Base-by-base conservation (phyloP, 1,140 invertebrate species). In the Bombus pyrosoma region DNA sequence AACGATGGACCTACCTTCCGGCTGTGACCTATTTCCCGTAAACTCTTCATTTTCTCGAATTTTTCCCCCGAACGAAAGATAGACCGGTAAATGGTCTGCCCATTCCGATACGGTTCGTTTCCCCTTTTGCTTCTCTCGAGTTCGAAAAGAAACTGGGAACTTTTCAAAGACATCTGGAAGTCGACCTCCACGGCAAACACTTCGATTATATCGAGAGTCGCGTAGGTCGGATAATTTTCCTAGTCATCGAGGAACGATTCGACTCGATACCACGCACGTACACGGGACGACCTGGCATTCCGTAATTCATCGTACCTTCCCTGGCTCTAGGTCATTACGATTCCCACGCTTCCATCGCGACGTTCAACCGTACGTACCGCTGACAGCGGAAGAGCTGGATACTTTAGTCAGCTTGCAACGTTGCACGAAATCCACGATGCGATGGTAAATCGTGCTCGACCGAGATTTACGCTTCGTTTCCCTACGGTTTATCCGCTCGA, bases 321-420 rank as follows among this genome's bases (percentile, higher is more conserved):
- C 41, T 32, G n/a, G 12, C 64, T 64, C 39, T 74, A 78, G 86
- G 84, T 91, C 90, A 80, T 88, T 71, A 37, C 76, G 86, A 90
- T 88, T 91, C 90, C 88, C 90, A 91, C 90, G 86, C 89, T 91
- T 88, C 41, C 86, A 81, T 88, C 90, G 68, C 81, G 43, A 79
- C 76, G 39, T 80, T 75, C 84, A 37, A 81, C 77, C 39, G 59
- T 59, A 69, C 39, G 39, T 13, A 53, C 25, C 32, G 71, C 34
- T 47, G 68, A 81, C 83, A 34, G 41, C 25, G 32, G 18, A 28
- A 12, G 13, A 15, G 18, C 47, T 22, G 53, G 71, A 72, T 28
- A 59, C 10, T 32, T 39, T n/a, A 8, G 32, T 73, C 57, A 6
- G n/a, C 43, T 72, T 72, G 68, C 39, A 22, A 0, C 13, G n/a